Evolutionary conservation across 2,113 vertebrate species (phyloP).

Genomic region (Chelonoidis abingdonii): DNA sequence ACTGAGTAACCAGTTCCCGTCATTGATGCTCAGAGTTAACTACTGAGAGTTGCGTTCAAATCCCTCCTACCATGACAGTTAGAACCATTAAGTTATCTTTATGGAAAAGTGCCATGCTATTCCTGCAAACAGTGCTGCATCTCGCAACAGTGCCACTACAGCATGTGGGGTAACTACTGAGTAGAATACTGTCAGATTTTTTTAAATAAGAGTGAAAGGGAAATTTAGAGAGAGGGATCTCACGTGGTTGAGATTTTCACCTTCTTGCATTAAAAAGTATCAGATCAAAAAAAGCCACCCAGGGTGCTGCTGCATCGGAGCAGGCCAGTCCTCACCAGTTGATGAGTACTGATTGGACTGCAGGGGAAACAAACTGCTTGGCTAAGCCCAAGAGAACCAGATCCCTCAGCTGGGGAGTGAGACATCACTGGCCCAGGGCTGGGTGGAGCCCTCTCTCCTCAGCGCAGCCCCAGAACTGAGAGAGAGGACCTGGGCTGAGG

Average conservation of each 20-base stretch:
- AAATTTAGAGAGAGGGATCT: background rate
- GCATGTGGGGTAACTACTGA: background rate
- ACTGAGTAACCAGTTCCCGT: background rate
- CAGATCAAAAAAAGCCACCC: background rate
- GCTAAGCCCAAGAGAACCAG: background rate
- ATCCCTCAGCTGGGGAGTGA: background rate
- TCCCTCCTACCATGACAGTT: background rate
- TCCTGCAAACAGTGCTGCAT: background rate
- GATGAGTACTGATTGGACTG: rapidly evolving
- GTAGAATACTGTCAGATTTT: background rate
- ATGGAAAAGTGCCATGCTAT: rapidly evolving
- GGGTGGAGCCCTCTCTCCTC: too few species aligned
- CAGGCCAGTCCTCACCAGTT: background rate
- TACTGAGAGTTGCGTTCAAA: background rate
- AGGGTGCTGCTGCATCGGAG: constrained; percentile 2
- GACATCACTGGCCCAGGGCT: too few species aligned
- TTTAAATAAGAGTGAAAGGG: background rate
- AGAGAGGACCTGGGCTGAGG: too few species aligned
- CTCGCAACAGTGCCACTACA: background rate
- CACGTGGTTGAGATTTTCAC: rapidly evolving
- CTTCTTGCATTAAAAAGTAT: background rate
- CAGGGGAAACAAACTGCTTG: background rate
- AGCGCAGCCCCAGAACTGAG: too few species aligned
- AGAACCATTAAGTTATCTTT: background rate
- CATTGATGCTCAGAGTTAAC: background rate